Evolutionary conservation across 2,888 invertebrate species (phyloP).

Genomic region (Hyposoter dolosus): DNA sequence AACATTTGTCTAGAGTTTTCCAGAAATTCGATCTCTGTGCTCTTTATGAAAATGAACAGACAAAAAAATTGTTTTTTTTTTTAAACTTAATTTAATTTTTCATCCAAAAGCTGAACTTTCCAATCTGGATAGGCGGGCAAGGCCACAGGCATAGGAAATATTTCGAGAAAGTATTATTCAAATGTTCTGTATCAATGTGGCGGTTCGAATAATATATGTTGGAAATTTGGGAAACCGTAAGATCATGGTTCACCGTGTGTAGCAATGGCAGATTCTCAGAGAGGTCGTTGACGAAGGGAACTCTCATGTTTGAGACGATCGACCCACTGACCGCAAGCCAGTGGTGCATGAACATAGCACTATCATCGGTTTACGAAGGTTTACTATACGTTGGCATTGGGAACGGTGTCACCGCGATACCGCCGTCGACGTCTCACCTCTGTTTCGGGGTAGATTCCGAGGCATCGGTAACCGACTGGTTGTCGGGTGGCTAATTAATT

Average conservation of each 20-base stretch:
- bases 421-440: constrained; percentile 62
- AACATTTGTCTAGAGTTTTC: background rate
- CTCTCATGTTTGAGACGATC: constrained; percentile 50
- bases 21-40: background rate
- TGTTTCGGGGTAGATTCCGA: constrained; percentile 64
- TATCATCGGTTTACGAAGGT: constrained; percentile 18
- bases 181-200: background rate
- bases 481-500: constrained; percentile 80
- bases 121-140: background rate
- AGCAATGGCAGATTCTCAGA: constrained; percentile 1
- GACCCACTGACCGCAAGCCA: constrained; percentile 69
- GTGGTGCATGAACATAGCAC: constrained; percentile 29
- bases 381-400: constrained; percentile 43
- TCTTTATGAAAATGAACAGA: background rate
- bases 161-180: background rate
- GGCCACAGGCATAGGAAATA: background rate
- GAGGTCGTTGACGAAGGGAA: constrained; percentile 46
- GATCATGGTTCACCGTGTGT: background rate
- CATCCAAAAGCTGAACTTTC: background rate
- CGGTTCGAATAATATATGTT: background rate
- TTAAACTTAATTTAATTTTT: background rate
- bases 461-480: constrained; percentile 73
- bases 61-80: background rate
- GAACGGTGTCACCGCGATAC: constrained; percentile 66
- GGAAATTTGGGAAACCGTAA: background rate